phyloP scores from a whole-genome alignment of 2,113 vertebrate species.

The Cryptomyrus ogoouensis region DNA sequence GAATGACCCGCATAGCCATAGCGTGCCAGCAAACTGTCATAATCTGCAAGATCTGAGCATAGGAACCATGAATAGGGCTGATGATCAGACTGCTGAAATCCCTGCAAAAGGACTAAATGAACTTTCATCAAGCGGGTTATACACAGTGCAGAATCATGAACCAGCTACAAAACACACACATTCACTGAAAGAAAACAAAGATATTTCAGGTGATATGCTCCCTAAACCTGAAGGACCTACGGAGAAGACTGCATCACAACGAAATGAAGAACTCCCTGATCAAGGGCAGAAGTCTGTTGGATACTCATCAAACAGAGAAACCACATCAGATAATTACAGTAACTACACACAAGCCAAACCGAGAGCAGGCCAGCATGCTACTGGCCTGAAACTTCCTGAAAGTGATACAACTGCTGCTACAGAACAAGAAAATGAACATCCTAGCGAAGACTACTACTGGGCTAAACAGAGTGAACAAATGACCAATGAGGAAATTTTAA shows the following conservation, averaged over 20 bases:
- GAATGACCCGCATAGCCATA: constrained; percentile 5
- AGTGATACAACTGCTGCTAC: background rate
- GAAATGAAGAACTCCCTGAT: background rate
- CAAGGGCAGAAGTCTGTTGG: background rate
- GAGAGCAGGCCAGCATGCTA: background rate
- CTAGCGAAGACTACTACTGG: background rate
- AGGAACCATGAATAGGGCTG: constrained; percentile 25
- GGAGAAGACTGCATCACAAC: constrained; percentile 8
- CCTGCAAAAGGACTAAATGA: constrained; percentile 30
- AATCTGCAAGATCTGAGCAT: constrained; percentile 9
- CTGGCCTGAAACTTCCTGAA: background rate
- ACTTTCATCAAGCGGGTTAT: background rate
- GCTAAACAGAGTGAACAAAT: background rate
- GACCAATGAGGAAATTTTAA: background rate
- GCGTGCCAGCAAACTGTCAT: constrained; percentile 30
- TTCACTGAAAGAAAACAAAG: background rate
- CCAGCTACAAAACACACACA: background rate
- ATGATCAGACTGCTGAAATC: constrained; percentile 19
- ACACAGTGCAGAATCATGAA: constrained; percentile 10
- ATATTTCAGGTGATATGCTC: background rate
- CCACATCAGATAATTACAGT: background rate
- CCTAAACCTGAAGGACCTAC: constrained; percentile 19
- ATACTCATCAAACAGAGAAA: constrained; percentile 26
- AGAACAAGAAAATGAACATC: background rate
- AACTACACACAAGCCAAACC: background rate